Evolutionary conservation across 1,140 invertebrate species (phyloP), one percentile per base, ranked within the genome.

Genomic region (Hyles euphorbiae): DNA sequence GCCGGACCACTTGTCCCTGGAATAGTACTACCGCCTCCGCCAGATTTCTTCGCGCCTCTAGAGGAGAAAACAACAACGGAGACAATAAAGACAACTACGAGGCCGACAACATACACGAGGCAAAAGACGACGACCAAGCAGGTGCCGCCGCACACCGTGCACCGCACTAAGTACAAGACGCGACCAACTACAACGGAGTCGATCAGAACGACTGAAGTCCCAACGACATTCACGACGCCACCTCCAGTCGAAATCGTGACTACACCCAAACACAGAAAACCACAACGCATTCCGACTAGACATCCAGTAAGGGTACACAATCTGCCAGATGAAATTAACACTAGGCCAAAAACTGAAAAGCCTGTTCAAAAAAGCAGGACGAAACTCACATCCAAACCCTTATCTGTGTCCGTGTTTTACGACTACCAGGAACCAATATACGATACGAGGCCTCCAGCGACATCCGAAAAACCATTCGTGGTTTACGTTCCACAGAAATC

Each of bases 1-100:
- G 94, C 96, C 0, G 96, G 96, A 53, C 96, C 96, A 0, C 79
- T 97, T 49, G 96, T 96, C 3, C 96, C 96, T 3, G 96, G 96
- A 22, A 96, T 97, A 50, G 94, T 97, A 10, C 82, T 97, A 40
- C 95, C 96, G 3, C 96, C 96, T 1, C 96, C 96, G 0, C 95
- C 95, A 0, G 93, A 96, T 76, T 96, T 96, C 81, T 97, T 97
- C 72, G 93, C 92, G 0, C 90, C 91, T 3, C 81, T 94, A 9
- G 92, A 94, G 66, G 76, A 89, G 58, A 84, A 74, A 68, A 71
- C 75, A 5, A 81, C 78, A 12, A 65, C 58, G 40, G 54, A 55
- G 46, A 33, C 53, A 36, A 72, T 80, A 0, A 77, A 63, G 54
- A 91, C 89, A 3, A 88, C 84, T 11, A 59, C 76, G 45, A 79